Percentiles rank a stretch among this genome's conserved stretches.
Conservation (phyloP, 2,888 invertebrate species). For the Rosalia funebris region DNA sequence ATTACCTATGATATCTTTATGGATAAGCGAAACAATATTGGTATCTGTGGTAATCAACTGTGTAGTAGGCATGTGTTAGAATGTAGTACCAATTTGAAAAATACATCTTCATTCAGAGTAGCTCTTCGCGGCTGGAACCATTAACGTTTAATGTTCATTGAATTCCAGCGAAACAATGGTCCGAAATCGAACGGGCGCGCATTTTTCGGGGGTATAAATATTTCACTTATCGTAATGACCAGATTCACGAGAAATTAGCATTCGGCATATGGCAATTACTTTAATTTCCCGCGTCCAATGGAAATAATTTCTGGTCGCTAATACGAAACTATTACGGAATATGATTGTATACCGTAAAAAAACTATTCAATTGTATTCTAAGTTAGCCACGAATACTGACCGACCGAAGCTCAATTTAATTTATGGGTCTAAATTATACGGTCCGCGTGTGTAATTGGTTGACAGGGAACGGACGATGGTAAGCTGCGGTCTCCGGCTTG, state of each 20-base stretch:
- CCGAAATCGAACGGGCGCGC: too few relatives aligned
- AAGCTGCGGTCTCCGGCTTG: conserved; percentile 50
- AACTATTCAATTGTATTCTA: conserved; percentile 47
- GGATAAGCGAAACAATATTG: too few relatives aligned
- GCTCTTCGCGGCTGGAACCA: too few relatives aligned
- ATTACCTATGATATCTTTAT: too few relatives aligned
- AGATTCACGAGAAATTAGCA: not conserved
- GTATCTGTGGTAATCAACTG: too few relatives aligned
- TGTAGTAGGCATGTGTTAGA: too few relatives aligned
- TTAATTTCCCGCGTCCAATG: conserved; percentile 27
- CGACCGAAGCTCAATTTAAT: conserved; percentile 60
- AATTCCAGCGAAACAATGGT: too few relatives aligned
- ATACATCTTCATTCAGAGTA: too few relatives aligned
- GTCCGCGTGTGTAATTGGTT: conserved; percentile 62
- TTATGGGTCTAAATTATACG: conserved; percentile 64
- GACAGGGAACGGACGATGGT: conserved; percentile 49
- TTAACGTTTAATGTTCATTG: too few relatives aligned
- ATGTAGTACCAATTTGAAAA: too few relatives aligned
- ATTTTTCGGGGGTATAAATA: not conserved
- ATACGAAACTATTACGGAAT: conserved; percentile 44
- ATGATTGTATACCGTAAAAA: conserved; percentile 43
- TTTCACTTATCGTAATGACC: not conserved
- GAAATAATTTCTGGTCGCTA: conserved; percentile 43
- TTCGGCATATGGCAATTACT: conserved; percentile 37
- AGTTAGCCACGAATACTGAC: conserved; percentile 48